Evolutionary conservation across 2,888 invertebrate species (phyloP).

Genomic region (Drosophila pseudotakahashii): DNA sequence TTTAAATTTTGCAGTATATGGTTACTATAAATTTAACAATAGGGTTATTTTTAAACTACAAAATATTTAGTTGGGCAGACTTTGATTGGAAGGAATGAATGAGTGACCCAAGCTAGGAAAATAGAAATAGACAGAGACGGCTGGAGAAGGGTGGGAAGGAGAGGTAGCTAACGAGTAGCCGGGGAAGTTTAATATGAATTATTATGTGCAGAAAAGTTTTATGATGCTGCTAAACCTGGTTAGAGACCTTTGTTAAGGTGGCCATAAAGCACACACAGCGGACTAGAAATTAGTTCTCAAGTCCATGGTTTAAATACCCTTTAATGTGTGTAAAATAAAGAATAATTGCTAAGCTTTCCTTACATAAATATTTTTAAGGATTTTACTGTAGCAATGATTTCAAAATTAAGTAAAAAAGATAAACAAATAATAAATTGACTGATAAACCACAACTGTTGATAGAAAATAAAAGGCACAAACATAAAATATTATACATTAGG

Average conservation of each 20-base stretch:
- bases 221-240: conserved; percentile 52
- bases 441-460: background rate
- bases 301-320: conserved; percentile 15
- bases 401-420: background rate
- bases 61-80: background rate
- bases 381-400: background rate
- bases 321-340: background rate
- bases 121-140: conserved; percentile 5
- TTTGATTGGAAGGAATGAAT: conserved; percentile 45
- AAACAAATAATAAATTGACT: background rate
- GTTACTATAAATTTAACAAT: too few species aligned
- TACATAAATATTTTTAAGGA: too few species aligned
- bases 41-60: too few species aligned
- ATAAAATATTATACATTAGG: too few species aligned
- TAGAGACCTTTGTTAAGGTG: conserved; percentile 30
- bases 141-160: background rate
- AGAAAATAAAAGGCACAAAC: background rate
- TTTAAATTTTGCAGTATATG: too few species aligned
- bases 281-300: background rate
- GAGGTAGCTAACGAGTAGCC: conserved; percentile 19
- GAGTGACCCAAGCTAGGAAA: conserved; percentile 47
- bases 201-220: conserved; percentile 76
- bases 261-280: conserved; percentile 8
- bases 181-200: conserved; percentile 77
- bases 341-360: background rate